Base-by-base conservation (phyloP, 2,797 vertebrate genomes). In the Hephaestus fuliginosus region DNA sequence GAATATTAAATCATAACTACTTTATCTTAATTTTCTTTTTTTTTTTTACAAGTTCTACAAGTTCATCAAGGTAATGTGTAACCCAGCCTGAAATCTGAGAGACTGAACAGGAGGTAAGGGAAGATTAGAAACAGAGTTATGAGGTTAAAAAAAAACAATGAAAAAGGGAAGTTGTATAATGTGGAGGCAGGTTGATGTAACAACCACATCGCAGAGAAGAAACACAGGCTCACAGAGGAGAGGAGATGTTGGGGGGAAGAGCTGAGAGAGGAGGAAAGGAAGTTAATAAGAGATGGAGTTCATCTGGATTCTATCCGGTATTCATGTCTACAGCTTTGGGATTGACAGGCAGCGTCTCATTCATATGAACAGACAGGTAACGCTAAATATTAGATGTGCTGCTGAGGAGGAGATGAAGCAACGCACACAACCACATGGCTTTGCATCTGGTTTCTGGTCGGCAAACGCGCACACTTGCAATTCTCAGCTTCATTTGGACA, bases 201-300 rank as follows among this genome's bases (percentile, higher is more conserved):
- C 18, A 5, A 71, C 57, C 43, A 49, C 36, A 53, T 61, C 41
- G 61, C 51, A 80, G 72, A 58, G 55, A 78, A 30, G 48, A 62
- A 83, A 82, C 36, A 61, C 48, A 44, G 68, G 61, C 51, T 76
- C 63, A 85, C 39, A 72, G 55, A 56, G 28, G 58, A 58, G 62
- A 69, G 30, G 55, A 25, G 55, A 63, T 67, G 63, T 65, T 17
- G 53, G 72, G 28, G 51, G 43, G 67, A 67, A 13, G n/a, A 49
- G 53, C 56, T 12, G 55, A 64, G 39, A 68, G 41, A 66, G 30
- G 44, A 53, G 48, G 57, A 61, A 46, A 71, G 53, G 74, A 74
- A 62, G 76, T 80, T 76, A 90, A 89, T 85, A 80, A 89, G 64
- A 82, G 52, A 86, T 87, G 73, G 28, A 78, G 70, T 76, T 88